These are phyloP conservation scores for Indicator indicator DNA, from an alignment of 2,113 vertebrate genomes.

Conservation along the genomic window DNA sequence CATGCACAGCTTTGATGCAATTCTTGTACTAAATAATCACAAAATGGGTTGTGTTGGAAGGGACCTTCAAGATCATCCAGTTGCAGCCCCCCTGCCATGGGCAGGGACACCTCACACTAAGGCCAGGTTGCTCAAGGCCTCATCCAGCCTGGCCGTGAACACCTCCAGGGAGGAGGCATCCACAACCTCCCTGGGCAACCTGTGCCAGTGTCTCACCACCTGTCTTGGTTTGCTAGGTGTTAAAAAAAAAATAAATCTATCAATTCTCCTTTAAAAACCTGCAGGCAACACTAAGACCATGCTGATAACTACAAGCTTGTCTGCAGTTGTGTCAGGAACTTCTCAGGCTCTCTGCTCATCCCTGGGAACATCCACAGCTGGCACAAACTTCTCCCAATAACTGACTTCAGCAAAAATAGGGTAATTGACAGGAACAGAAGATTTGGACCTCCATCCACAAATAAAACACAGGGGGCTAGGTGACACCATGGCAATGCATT, in stretches of 20 bases:
- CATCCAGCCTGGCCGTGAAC: no score
- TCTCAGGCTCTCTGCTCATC: neutral
- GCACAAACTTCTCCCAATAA: neutral
- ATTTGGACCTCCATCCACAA: neutral
- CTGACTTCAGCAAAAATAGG: slow-evolving; percentile 37
- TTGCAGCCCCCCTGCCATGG: no score
- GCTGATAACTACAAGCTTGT: neutral
- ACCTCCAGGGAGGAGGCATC: no score
- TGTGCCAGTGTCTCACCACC: no score
- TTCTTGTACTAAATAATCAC: neutral
- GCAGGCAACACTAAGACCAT: neutral
- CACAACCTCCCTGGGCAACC: no score
- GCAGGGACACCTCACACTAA: no score
- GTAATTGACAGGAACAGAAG: slow-evolving; percentile 18
- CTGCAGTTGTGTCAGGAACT: neutral
- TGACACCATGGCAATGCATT: neutral
- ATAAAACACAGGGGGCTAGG: neutral
- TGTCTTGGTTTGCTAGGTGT: no score
- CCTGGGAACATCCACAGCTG: slow-evolving; percentile 30
- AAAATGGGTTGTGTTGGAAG: no score
- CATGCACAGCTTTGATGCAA: neutral
- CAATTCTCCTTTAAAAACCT: neutral
- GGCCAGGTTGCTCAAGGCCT: no score
- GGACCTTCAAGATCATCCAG: no score
- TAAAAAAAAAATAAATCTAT: neutral